Evolutionary conservation across 2,888 invertebrate species (phyloP).

Genomic region (Phymatocera aterrima): DNA sequence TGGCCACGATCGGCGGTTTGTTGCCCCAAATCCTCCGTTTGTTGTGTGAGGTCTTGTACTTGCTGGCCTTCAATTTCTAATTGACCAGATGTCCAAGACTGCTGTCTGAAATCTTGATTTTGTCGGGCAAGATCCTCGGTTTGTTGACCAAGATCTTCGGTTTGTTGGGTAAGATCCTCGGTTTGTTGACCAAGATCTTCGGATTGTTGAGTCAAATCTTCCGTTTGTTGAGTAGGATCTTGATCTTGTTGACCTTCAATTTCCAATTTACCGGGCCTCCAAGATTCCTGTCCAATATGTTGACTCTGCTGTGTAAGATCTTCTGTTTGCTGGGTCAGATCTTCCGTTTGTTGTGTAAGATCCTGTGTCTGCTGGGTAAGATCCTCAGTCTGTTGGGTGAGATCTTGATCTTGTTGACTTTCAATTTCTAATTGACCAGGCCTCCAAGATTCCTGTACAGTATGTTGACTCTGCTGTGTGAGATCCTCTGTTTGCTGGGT

Average conservation of each 20-base stretch:
- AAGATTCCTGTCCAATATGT: conserved; percentile 55
- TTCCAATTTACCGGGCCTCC: conserved; percentile 44
- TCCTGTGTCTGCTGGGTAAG: conserved; percentile 51
- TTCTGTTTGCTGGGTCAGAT: conserved; percentile 55
- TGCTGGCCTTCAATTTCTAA: conserved; percentile 48
- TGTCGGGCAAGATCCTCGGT: conserved; percentile 62
- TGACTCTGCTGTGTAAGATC: conserved; percentile 52
- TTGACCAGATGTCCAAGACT: conserved; percentile 59
- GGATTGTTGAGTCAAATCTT: conserved; percentile 55
- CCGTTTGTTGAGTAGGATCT: conserved; percentile 44
- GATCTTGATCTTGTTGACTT: conserved; percentile 47
- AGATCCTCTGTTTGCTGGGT: conserved; percentile 53
- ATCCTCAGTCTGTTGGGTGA: conserved; percentile 46
- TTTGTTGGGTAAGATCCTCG: conserved; percentile 56
- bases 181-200: conserved; percentile 49
- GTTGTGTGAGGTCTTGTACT: conserved; percentile 59
- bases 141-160: conserved; percentile 50
- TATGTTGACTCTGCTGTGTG: conserved; percentile 55
- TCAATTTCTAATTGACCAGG: conserved; percentile 45
- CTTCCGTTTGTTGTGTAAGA: conserved; percentile 53
- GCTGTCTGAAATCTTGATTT: conserved; percentile 53
- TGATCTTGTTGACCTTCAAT: conserved; percentile 54
- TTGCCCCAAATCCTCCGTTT: conserved; percentile 55
- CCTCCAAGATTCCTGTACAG: conserved; percentile 53
- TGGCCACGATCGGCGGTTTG: conserved; percentile 61